phyloP scores from a whole-genome alignment of 2,797 vertebrate species.

The Lycodopsis pacificus region DNA sequence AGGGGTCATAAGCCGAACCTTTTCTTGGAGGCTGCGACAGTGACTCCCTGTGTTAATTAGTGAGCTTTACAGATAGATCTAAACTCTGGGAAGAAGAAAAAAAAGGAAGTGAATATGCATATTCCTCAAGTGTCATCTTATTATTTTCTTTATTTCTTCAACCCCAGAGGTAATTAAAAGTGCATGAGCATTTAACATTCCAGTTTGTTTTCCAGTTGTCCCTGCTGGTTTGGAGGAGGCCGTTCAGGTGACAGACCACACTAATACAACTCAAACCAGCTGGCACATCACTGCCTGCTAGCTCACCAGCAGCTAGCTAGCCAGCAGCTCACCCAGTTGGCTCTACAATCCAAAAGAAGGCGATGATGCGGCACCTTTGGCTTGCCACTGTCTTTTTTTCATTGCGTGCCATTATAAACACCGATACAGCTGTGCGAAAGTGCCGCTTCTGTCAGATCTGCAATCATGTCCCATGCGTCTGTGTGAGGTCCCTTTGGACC shows the following conservation, averaged over 20 bases:
- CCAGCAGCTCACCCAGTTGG: neutral
- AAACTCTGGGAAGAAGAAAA: neutral
- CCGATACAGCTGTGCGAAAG: conserved; percentile 84
- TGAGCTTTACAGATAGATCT: neutral
- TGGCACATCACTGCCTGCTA: neutral
- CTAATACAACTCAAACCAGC: conserved; percentile 1
- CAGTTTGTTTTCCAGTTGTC: conserved; percentile 2
- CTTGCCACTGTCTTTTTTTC: neutral
- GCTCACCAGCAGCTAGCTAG: no score
- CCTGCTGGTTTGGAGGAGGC: neutral
- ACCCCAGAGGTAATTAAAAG: conserved; percentile 1
- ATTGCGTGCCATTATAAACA: conserved; percentile 66
- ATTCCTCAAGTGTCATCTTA: conserved; percentile 6
- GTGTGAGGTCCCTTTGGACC: conserved; percentile 84
- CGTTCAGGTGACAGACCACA: neutral
- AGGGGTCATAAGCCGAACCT: neutral
- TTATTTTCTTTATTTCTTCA: neutral
- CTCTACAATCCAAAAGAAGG: neutral
- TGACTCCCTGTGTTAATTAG: conserved; percentile 7
- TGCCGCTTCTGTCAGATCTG: conserved; percentile 84
- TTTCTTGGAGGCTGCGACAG: neutral
- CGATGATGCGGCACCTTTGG: neutral
- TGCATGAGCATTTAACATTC: neutral
- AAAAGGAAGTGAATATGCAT: neutral
- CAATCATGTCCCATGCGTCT: conserved; percentile 83